Conservation (phyloP, 2,797 vertebrate species). For the Acanthurus tractus region DNA sequence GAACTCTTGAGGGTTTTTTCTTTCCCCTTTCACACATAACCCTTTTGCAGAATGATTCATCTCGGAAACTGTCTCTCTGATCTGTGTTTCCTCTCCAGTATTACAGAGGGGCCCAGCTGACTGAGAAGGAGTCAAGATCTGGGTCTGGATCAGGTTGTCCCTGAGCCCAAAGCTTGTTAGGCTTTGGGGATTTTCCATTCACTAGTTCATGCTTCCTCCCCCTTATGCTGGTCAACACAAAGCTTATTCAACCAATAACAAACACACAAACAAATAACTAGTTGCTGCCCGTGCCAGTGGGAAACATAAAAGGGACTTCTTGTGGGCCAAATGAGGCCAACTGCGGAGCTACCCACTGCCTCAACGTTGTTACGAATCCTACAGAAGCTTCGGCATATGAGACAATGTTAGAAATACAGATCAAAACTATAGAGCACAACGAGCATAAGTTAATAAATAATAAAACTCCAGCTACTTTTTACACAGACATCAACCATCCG, state of each 20-base stretch:
- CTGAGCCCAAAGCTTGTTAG: slow-evolving; percentile 48
- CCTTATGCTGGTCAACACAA: slow-evolving; percentile 49
- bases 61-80: slow-evolving; percentile 37
- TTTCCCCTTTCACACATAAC: slow-evolving; percentile 5
- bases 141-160: slow-evolving; percentile 53
- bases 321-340: slow-evolving; percentile 43
- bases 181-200: slow-evolving; percentile 70
- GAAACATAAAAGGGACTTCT: slow-evolving; percentile 54
- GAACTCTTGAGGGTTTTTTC: background rate
- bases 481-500: slow-evolving; percentile 20
- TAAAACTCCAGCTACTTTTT: slow-evolving; percentile 26
- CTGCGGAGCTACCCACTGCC: slow-evolving; percentile 21
- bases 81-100: slow-evolving; percentile 21
- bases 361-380: slow-evolving; percentile 18
- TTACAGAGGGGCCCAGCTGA: slow-evolving; percentile 35
- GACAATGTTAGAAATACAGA: slow-evolving; percentile 16
- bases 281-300: slow-evolving; percentile 32
- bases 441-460: slow-evolving; percentile 28
- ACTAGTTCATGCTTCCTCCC: slow-evolving; percentile 31
- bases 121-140: slow-evolving; percentile 43
- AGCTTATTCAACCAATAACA: slow-evolving; percentile 53
- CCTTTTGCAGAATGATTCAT: slow-evolving; percentile 33
- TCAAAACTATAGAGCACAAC: background rate
- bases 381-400: slow-evolving; percentile 1
- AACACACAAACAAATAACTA: slow-evolving; percentile 62